Evolutionary conservation across 2,888 invertebrate genomes (phyloP).

Genomic region (Chrysodeixis includens): DNA sequence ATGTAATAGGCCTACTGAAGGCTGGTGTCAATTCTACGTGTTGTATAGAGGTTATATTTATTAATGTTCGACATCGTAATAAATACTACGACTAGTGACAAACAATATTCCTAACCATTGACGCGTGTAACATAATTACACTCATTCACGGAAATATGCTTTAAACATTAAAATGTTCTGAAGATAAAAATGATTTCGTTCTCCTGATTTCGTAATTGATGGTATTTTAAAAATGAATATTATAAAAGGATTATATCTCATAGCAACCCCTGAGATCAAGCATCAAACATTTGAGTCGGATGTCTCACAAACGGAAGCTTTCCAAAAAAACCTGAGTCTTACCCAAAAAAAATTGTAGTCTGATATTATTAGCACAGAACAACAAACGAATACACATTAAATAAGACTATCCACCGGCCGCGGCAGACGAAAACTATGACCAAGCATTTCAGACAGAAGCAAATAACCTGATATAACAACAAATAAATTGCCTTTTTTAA

Average conservation of each 20-base stretch:
- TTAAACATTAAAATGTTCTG: background rate
- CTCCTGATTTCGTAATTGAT: background rate
- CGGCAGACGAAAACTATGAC: too few species aligned
- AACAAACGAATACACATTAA: background rate
- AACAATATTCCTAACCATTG: slow-evolving; percentile 4
- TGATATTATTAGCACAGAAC: background rate
- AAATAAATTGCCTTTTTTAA: too few species aligned
- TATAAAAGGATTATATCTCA: background rate
- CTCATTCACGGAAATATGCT: background rate
- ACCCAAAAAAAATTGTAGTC: background rate
- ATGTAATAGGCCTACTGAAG: slow-evolving; percentile 2
- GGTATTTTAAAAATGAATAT: background rate
- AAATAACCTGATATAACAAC: too few species aligned
- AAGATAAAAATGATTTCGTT: too few species aligned
- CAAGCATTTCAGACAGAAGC: too few species aligned
- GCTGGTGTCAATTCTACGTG: slow-evolving; percentile 7
- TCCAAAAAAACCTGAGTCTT: background rate
- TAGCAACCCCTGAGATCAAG: background rate
- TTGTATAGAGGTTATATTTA: slow-evolving; percentile 7
- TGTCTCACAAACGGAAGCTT: background rate
- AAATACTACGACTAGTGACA: slow-evolving; percentile 1
- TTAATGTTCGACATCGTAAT: background rate
- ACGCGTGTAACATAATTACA: background rate
- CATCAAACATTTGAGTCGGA: background rate
- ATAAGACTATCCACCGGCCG: background rate